Conservation (phyloP, 2,888 invertebrate genomes). For the Agrochola litura region DNA sequence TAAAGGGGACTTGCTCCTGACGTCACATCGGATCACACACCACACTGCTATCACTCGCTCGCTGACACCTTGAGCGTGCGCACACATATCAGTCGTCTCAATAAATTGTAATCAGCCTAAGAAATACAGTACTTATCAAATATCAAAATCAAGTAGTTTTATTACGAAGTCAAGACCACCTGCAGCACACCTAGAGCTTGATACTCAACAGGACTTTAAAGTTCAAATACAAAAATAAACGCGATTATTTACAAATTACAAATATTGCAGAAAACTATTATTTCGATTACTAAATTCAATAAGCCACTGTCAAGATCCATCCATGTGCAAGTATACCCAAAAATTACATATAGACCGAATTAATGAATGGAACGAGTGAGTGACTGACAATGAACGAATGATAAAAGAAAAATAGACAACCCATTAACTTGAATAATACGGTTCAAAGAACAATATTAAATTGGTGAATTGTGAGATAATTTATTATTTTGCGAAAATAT, state of each 20-base stretch:
- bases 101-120: too few species aligned
- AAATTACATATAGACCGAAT: conserved; percentile 27
- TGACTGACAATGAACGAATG: conserved; percentile 47
- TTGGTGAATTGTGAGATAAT: conserved; percentile 1
- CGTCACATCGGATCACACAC: too few species aligned
- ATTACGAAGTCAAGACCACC: too few species aligned
- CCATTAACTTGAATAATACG: conserved; percentile 40
- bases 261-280: neutral
- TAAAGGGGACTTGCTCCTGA: too few species aligned
- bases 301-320: conserved; percentile 24
- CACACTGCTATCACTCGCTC: too few species aligned
- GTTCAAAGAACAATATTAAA: conserved; percentile 19
- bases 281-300: neutral
- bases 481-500: conserved; percentile 19
- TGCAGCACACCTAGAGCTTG: too few species aligned
- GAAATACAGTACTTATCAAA: too few species aligned
- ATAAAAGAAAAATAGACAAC: conserved; percentile 36
- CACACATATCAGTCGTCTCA: too few species aligned
- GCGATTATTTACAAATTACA: neutral
- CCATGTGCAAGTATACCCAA: conserved; percentile 30
- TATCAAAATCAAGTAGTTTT: too few species aligned
- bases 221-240: neutral
- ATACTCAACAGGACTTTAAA: too few species aligned
- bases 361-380: conserved; percentile 29
- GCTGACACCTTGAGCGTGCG: too few species aligned